These are phyloP conservation scores for Manis crassicaudata DNA, from an alignment of 2,797 vertebrate species.

Conservation along the genomic window DNA sequence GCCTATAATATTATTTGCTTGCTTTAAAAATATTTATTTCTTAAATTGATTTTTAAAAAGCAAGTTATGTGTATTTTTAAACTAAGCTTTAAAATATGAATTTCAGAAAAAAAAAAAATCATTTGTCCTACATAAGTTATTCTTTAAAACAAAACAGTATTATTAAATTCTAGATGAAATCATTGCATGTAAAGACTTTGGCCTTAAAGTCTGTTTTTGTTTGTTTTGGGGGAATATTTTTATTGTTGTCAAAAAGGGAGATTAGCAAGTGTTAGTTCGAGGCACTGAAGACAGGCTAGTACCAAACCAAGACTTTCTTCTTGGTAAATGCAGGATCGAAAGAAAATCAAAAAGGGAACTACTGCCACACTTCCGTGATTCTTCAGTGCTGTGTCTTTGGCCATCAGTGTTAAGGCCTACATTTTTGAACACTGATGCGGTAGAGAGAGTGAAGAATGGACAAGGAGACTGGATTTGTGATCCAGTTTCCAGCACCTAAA, in stretches of 20 bases:
- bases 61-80: not conserved
- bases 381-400: not conserved
- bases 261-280: not conserved
- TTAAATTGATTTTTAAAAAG: slow-evolving; percentile 26
- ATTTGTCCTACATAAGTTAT: not conserved
- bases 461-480: not conserved
- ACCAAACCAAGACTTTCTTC: not conserved
- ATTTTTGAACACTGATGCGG: not conserved
- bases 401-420: not conserved
- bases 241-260: not conserved
- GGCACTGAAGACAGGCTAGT: not conserved
- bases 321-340: not conserved
- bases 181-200: not conserved
- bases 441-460: not conserved
- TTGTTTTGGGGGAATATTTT: not conserved
- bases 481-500: not conserved
- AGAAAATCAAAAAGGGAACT: slow-evolving; percentile 37
- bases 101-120: not conserved
- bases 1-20: not conserved
- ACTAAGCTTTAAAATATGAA: not conserved
- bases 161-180: slow-evolving; percentile 17
- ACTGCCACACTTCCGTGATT: not conserved
- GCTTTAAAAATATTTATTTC: not conserved
- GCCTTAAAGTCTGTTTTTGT: not conserved
- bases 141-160: not conserved